phyloP scores from a whole-genome alignment of 2,888 invertebrate species.

The Sminthurinus aureus region DNA sequence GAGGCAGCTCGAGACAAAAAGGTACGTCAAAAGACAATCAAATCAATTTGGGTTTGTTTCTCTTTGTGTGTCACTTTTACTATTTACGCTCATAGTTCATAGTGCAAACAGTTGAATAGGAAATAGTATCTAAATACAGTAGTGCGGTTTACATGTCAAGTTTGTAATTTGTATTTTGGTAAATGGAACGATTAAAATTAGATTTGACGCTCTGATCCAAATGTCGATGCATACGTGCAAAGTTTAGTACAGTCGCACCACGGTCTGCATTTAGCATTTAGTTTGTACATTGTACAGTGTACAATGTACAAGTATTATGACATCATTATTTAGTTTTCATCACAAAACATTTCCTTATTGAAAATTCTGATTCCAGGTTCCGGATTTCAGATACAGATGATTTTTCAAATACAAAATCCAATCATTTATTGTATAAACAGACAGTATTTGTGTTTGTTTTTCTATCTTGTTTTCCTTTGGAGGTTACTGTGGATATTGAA shows the following conservation, averaged over 20 bases:
- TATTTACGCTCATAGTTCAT: too few species aligned
- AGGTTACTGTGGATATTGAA: too few species aligned
- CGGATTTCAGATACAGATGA: too few species aligned
- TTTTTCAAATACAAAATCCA: too few species aligned
- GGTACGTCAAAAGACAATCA: constrained; percentile 60
- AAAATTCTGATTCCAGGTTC: not conserved
- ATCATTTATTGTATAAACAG: too few species aligned
- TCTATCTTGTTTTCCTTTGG: too few species aligned
- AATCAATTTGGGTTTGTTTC: not conserved
- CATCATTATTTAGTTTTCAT: not conserved
- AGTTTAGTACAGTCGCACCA: not conserved
- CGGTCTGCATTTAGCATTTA: too few species aligned
- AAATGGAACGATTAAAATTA: not conserved
- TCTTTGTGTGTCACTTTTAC: not conserved
- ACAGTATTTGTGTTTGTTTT: too few species aligned
- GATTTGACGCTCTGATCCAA: constrained; percentile 27
- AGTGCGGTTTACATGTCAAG: too few species aligned
- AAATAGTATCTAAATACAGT: too few species aligned
- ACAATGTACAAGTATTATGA: not conserved
- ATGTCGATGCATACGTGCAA: not conserved
- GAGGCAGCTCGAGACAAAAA: constrained; percentile 78
- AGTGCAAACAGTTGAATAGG: too few species aligned
- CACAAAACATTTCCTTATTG: not conserved
- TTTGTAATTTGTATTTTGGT: not conserved
- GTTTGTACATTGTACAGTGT: too few species aligned